These are phyloP conservation scores for Lagria hirta DNA, from an alignment of 2,888 invertebrate genomes.

Conservation along the genomic window DNA sequence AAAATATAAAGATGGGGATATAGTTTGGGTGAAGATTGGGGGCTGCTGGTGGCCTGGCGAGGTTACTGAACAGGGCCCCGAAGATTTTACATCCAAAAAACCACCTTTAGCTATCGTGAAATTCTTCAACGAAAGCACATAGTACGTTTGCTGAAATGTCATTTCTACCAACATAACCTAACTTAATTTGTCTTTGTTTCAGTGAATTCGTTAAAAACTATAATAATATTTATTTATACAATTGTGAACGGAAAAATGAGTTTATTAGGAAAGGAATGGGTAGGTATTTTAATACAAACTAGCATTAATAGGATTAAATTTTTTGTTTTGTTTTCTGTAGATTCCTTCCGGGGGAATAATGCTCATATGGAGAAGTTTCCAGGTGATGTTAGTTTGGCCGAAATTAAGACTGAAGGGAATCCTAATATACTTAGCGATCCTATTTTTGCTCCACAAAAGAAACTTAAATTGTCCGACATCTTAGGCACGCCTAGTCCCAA, in stretches of 20 bases:
- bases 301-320: neutral
- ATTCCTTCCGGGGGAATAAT: slow-evolving; percentile 60
- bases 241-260: slow-evolving; percentile 75
- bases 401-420: slow-evolving; percentile 70
- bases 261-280: slow-evolving; percentile 82
- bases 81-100: slow-evolving; percentile 69
- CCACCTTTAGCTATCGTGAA: slow-evolving; percentile 79
- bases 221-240: slow-evolving; percentile 73
- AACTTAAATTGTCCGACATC: slow-evolving; percentile 56
- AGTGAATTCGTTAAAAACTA: slow-evolving; percentile 78
- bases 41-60: slow-evolving; percentile 86
- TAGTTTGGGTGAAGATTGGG: slow-evolving; percentile 84
- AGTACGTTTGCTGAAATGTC: slow-evolving; percentile 60
- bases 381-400: slow-evolving; percentile 73
- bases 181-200: slow-evolving; percentile 51
- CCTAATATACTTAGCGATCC: slow-evolving; percentile 67
- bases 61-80: slow-evolving; percentile 67
- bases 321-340: slow-evolving; percentile 47
- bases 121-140: slow-evolving; percentile 81
- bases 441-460: slow-evolving; percentile 58
- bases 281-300: slow-evolving; percentile 58
- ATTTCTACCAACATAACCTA: slow-evolving; percentile 18
- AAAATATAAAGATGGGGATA: slow-evolving; percentile 70
- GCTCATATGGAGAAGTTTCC: slow-evolving; percentile 79
- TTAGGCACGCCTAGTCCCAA: slow-evolving; percentile 56